Conservation (phyloP, 2,888 invertebrate species). For the Malthinus seriepunctatus region DNA sequence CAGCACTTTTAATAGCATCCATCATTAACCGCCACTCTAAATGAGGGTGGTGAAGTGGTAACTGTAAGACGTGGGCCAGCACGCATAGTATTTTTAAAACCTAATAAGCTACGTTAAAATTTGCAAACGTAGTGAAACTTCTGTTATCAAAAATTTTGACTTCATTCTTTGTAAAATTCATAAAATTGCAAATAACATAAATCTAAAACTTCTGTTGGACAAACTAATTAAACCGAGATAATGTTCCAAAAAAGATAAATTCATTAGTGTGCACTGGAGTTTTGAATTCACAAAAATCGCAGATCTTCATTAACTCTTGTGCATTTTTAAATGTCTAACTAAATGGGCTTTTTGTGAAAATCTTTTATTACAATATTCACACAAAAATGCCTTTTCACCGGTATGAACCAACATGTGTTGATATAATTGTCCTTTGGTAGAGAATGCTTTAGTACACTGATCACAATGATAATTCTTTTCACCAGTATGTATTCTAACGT, state of each 20-base stretch:
- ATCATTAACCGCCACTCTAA: too few relatives aligned
- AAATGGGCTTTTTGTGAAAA: constrained; percentile 55
- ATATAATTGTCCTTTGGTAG: constrained; percentile 53
- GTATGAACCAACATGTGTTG: constrained; percentile 54
- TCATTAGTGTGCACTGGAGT: neutral
- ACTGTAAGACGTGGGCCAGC: too few relatives aligned
- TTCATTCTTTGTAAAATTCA: too few relatives aligned
- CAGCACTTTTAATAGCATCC: too few relatives aligned
- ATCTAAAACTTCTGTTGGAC: too few relatives aligned
- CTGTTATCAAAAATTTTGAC: too few relatives aligned
- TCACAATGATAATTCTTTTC: constrained; percentile 55
- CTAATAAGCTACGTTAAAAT: too few relatives aligned
- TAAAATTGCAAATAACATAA: too few relatives aligned
- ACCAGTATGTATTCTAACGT: constrained; percentile 53
- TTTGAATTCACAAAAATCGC: neutral
- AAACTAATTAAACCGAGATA: too few relatives aligned
- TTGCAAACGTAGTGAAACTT: too few relatives aligned
- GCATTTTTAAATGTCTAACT: constrained; percentile 51
- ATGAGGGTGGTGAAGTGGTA: too few relatives aligned
- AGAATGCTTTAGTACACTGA: constrained; percentile 53
- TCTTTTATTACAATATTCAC: constrained; percentile 53
- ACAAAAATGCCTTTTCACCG: constrained; percentile 53
- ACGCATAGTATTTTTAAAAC: too few relatives aligned
- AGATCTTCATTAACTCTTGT: constrained; percentile 39
- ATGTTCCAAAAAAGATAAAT: neutral